Conservation (phyloP, 2,113 vertebrate species). For the Phainopepla nitens region DNA sequence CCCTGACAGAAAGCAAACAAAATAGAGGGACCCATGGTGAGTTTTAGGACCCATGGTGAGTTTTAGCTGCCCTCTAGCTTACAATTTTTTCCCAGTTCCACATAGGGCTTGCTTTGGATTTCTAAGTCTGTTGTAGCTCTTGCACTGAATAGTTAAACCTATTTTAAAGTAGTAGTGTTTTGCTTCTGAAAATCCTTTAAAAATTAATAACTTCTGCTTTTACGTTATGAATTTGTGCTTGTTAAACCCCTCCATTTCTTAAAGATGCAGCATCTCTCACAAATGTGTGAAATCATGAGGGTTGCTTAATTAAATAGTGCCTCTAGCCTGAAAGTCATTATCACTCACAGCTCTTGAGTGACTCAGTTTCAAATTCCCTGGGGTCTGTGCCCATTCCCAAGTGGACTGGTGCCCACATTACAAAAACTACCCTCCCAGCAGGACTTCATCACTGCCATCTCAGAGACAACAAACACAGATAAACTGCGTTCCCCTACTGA, state of each 20-base stretch:
- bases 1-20: background rate
- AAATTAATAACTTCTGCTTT: background rate
- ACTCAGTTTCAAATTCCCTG: background rate
- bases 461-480: background rate
- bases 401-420: background rate
- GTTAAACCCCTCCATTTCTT: background rate
- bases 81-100: background rate
- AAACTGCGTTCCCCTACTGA: background rate
- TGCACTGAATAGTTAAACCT: background rate
- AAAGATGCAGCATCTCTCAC: background rate
- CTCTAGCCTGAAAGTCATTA: background rate
- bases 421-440: background rate
- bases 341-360: background rate
- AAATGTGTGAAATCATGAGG: background rate
- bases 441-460: background rate
- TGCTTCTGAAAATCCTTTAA: background rate
- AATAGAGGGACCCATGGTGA: fast-evolving
- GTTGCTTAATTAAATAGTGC: background rate
- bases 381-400: background rate
- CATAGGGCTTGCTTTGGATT: background rate
- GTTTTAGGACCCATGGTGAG: fast-evolving
- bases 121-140: background rate
- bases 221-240: background rate
- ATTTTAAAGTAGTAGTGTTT: background rate
- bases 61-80: background rate